A percentile compares a stretch with the other conserved stretches of the same genome.
These are phyloP conservation scores for Aeoliscus strigatus DNA, from an alignment of 2,797 vertebrate species.

Conservation along the genomic window DNA sequence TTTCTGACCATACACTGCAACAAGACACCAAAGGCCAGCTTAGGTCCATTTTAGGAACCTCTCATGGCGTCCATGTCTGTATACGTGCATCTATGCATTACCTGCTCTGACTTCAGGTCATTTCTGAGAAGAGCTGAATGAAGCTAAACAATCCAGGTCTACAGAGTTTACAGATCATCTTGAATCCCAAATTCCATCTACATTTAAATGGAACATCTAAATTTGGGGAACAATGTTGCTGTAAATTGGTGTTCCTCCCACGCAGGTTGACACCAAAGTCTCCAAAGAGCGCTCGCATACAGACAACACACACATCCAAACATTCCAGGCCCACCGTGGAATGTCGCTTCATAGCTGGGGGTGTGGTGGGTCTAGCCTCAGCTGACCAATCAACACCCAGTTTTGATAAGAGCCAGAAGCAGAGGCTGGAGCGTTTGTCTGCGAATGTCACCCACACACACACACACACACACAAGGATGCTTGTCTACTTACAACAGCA, in stretches of 20 bases:
- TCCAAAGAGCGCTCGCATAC: constrained; percentile 11
- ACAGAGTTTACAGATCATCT: constrained; percentile 12
- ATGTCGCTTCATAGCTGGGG: constrained; percentile 48
- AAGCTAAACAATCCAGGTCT: too few relatives aligned
- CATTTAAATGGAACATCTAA: too few relatives aligned
- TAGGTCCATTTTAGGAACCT: too few relatives aligned
- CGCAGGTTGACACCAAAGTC: constrained; percentile 6
- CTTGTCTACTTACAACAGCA: constrained; percentile 17
- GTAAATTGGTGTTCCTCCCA: constrained; percentile 14
- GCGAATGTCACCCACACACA: constrained; percentile 9
- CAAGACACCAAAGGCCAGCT: too few relatives aligned
- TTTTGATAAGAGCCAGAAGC: constrained; percentile 65
- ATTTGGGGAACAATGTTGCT: constrained; percentile 16
- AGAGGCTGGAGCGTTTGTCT: constrained; percentile 25
- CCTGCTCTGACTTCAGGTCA: too few relatives aligned
- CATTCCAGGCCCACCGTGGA: constrained; percentile 48
- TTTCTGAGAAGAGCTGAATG: too few relatives aligned
- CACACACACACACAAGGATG: constrained; percentile 5
- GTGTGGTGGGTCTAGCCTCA: constrained; percentile 46
- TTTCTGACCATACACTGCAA: too few relatives aligned
- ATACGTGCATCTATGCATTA: too few relatives aligned
- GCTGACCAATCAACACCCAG: constrained; percentile 59
- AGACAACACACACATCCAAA: constrained; percentile 13
- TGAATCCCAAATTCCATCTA: too few relatives aligned
- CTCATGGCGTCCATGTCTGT: too few relatives aligned